phyloP scores from a whole-genome alignment of 2,113 vertebrate species.

The Calypte anna region DNA sequence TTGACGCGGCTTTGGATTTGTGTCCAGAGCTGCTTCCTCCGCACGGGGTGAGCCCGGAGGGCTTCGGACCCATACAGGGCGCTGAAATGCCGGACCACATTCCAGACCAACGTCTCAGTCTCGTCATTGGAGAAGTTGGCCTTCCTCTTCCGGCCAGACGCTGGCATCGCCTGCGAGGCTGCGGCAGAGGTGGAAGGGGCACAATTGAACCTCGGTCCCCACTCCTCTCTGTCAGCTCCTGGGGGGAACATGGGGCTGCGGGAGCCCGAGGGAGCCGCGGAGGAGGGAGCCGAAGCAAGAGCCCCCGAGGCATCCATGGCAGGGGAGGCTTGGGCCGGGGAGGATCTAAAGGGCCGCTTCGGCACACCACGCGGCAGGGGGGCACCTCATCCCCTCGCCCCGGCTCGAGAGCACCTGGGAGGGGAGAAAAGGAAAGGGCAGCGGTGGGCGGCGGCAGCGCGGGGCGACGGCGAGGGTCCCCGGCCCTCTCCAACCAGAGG shows the following conservation, averaged over 20 bases:
- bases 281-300: constrained; percentile 61
- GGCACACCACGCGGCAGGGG: constrained; percentile 41
- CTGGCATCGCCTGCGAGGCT: constrained; percentile 51
- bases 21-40: constrained; percentile 49
- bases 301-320: constrained; percentile 53
- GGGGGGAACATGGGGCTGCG: constrained; percentile 68
- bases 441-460: constrained; percentile 19
- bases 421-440: constrained; percentile 60
- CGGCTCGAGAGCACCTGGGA: constrained; percentile 54
- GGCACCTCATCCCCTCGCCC: constrained; percentile 58
- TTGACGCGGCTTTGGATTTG: constrained; percentile 73
- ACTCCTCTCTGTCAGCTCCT: constrained; percentile 62
- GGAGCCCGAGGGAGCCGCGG: constrained; percentile 50
- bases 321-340: constrained; percentile 45
- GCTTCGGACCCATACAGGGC: constrained; percentile 74
- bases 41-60: constrained; percentile 74
- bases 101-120: constrained; percentile 75
- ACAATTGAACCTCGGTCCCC: constrained; percentile 70
- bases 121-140: constrained; percentile 79
- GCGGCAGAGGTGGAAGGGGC: constrained; percentile 70
- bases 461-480: not conserved
- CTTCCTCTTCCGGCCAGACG: constrained; percentile 44
- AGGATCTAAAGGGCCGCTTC: constrained; percentile 46
- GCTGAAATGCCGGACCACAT: constrained; percentile 75
- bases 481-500: not conserved